Conservation (phyloP, 2,113 vertebrate species). For the Trachemys scripta region DNA sequence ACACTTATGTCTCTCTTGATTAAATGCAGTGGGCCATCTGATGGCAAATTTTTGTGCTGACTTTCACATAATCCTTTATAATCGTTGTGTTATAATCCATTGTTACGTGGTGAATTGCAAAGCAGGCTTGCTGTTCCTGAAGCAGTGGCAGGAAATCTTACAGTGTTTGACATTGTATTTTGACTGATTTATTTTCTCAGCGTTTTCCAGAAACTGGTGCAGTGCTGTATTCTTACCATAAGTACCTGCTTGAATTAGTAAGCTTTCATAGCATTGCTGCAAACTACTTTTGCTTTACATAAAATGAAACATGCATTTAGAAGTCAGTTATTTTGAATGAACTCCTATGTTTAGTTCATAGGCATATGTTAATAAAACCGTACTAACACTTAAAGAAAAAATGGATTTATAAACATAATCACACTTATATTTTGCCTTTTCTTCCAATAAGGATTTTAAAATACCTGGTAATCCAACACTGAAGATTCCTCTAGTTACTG, state of each 20-base stretch:
- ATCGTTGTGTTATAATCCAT: not conserved
- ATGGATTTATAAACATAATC: not conserved
- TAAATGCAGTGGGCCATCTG: conserved; percentile 43
- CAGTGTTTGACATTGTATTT: not conserved
- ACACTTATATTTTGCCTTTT: not conserved
- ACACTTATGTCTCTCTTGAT: not conserved
- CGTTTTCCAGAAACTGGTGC: not conserved
- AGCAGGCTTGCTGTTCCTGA: not conserved
- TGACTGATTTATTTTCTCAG: not conserved
- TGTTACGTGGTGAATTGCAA: not conserved
- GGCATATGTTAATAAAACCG: not conserved
- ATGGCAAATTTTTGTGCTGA: not conserved
- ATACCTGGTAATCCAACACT: conserved; percentile 87
- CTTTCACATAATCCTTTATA: not conserved
- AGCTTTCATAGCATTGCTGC: not conserved
- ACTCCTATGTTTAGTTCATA: not conserved
- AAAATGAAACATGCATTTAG: not conserved
- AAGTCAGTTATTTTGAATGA: not conserved
- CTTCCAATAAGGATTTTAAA: conserved; percentile 82
- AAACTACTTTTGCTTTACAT: not conserved
- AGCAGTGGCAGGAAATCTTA: not conserved
- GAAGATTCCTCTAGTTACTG: conserved; percentile 88
- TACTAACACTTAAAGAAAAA: not conserved
- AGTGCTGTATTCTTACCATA: not conserved
- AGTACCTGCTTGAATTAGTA: not conserved